phyloP scores from a whole-genome alignment of 2,888 invertebrate genomes.

The Orthonychiurus folsomi region DNA sequence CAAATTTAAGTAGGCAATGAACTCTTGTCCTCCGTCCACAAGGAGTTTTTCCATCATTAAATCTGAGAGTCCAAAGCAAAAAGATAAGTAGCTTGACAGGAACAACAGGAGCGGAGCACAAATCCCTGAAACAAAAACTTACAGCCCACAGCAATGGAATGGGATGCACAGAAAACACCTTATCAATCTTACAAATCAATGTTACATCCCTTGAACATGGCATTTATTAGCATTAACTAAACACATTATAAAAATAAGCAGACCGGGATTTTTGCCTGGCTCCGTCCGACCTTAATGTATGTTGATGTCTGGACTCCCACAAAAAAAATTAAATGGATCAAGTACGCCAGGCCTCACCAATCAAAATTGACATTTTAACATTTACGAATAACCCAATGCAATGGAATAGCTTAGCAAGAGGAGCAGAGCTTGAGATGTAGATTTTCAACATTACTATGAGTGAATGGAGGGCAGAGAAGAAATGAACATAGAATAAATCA shows the following conservation, averaged over 20 bases:
- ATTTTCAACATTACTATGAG: too few relatives aligned
- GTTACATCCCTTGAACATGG: not conserved
- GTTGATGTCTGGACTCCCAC: too few relatives aligned
- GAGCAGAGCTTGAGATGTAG: too few relatives aligned
- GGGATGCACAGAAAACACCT: not conserved
- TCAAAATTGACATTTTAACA: constrained; percentile 1
- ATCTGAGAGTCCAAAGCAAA: too few relatives aligned
- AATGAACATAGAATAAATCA: too few relatives aligned
- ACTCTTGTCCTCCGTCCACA: not conserved
- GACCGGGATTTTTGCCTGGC: not conserved
- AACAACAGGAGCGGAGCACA: too few relatives aligned
- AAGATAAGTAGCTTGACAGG: too few relatives aligned
- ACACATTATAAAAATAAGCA: not conserved
- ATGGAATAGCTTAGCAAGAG: too few relatives aligned
- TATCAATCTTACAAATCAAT: not conserved
- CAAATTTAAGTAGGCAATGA: constrained; percentile 1
- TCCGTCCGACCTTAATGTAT: not conserved
- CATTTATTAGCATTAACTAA: not conserved
- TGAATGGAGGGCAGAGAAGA: too few relatives aligned
- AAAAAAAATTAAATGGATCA: not conserved
- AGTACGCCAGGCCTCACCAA: too few relatives aligned
- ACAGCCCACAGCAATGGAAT: not conserved
- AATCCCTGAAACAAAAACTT: too few relatives aligned
- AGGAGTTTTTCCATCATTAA: not conserved
- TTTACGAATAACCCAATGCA: too few relatives aligned